phyloP scores from a whole-genome alignment of 2,113 vertebrate genomes.

The Pteronura brasiliensis region DNA sequence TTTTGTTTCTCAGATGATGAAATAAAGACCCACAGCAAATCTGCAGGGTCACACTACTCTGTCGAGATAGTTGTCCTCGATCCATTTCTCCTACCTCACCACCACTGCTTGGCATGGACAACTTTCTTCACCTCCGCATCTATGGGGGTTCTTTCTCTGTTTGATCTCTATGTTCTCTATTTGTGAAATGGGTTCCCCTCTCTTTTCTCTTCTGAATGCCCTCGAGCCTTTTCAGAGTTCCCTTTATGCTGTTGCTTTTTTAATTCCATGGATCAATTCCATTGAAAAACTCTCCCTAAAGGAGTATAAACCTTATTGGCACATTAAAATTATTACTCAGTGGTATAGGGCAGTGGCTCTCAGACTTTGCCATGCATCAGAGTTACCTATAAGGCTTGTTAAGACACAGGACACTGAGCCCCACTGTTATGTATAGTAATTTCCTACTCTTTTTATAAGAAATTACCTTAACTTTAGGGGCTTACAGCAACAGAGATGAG shows the following conservation, averaged over 20 bases:
- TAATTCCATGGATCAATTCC: constrained; percentile 36
- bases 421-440: background rate
- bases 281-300: constrained; percentile 53
- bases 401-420: background rate
- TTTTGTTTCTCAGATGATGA: background rate
- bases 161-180: background rate
- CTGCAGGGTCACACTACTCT: background rate
- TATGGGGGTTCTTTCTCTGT: background rate
- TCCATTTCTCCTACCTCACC: background rate
- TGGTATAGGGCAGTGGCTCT: constrained; percentile 1
- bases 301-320: constrained; percentile 60
- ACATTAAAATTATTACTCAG: constrained; percentile 62
- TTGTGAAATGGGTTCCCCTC: background rate
- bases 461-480: background rate
- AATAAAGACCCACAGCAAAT: background rate
- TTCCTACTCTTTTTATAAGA: background rate
- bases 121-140: background rate
- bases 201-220: background rate
- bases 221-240: background rate
- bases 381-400: background rate
- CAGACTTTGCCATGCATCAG: background rate
- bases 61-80: background rate
- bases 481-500: background rate
- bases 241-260: background rate
- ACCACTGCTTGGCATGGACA: fast-evolving